Conservation (phyloP, 2,113 vertebrate species). For the Mesembrinibis cayennensis region DNA sequence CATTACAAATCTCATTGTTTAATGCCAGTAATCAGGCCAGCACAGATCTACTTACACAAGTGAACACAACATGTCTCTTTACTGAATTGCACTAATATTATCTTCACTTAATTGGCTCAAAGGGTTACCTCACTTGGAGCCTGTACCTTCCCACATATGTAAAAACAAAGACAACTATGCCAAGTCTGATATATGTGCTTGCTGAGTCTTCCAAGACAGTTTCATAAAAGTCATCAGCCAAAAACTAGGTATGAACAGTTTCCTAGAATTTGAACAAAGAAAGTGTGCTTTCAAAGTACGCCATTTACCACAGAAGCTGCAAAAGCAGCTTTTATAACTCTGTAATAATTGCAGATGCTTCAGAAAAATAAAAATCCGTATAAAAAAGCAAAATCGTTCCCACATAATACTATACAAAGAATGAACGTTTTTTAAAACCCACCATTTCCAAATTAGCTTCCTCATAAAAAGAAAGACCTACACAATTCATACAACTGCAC, state of each 20-base stretch:
- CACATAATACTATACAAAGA: neutral
- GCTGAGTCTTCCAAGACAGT: neutral
- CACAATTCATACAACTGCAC: neutral
- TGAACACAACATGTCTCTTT: neutral
- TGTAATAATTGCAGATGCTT: neutral
- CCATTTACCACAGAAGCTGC: neutral
- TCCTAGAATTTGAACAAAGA: neutral
- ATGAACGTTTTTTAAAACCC: neutral
- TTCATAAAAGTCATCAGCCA: neutral
- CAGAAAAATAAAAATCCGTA: neutral
- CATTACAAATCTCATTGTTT: neutral
- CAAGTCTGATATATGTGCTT: neutral
- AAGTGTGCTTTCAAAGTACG: neutral
- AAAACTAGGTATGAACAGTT: neutral
- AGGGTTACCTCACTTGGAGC: neutral
- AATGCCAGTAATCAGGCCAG: neutral
- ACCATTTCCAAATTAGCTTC: neutral
- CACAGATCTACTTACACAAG: neutral
- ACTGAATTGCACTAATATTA: neutral
- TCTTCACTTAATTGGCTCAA: slow-evolving; percentile 37
- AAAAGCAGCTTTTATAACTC: neutral
- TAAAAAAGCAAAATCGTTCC: neutral
- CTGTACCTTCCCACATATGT: neutral
- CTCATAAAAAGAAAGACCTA: neutral
- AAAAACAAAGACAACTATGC: neutral